Conservation (phyloP, 2,888 invertebrate genomes). For the Geophilus truncorum region DNA sequence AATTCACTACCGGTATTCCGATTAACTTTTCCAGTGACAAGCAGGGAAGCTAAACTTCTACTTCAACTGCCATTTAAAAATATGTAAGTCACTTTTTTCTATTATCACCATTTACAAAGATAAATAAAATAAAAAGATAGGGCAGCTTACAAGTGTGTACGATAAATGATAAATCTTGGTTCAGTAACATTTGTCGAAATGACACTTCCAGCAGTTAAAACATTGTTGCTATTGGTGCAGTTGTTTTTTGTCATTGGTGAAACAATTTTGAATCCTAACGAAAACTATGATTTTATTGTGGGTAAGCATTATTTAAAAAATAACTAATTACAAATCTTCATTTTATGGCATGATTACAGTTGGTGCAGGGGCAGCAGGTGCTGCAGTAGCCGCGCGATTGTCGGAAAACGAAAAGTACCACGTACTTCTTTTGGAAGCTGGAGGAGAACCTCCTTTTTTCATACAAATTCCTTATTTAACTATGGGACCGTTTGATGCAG, state of each 20-base stretch:
- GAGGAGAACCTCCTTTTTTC: conserved; percentile 40
- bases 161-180: no score
- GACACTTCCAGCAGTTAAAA: neutral
- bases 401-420: conserved; percentile 28
- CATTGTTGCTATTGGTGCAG: neutral
- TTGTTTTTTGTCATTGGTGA: neutral
- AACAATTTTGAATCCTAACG: neutral
- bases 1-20: no score
- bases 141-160: no score
- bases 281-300: neutral
- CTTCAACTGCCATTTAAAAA: no score
- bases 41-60: no score
- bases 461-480: neutral
- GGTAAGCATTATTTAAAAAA: neutral
- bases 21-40: no score
- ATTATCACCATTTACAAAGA: no score
- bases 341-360: conserved; percentile 45
- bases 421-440: no score
- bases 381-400: conserved; percentile 43
- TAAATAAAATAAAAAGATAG: no score
- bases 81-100: no score
- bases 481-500: neutral
- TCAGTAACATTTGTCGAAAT: no score
- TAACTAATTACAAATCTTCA: neutral
- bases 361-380: conserved; percentile 33